Base-by-base conservation (phyloP, 1,140 invertebrate species). In the Cataglyphis hispanica region DNA sequence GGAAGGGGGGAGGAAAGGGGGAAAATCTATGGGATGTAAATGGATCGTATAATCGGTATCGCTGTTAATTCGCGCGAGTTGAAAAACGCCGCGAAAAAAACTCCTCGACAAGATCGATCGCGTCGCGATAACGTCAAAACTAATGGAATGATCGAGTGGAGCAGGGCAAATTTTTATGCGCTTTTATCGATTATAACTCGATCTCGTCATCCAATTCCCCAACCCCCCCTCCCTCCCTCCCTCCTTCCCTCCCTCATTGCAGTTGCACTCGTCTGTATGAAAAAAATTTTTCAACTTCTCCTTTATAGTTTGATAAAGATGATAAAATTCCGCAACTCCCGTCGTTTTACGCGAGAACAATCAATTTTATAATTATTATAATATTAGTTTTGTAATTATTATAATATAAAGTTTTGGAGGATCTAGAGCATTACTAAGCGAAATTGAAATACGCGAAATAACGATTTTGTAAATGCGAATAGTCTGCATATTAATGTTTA, bases 41-140 rank as follows among this genome's bases (percentile, higher is more conserved):
- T 86, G 78, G 83, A 86, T 90, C 87, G 85, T 89, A 90, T 89
- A 90, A 90, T 90, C 88, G 88, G 84, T 83, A 86, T 64, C 72
- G 87, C 84, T 67, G 87, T 89, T 89, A 86, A 89, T 88, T 89
- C 84, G 84, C 70, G 87, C 70, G 87, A 61, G 53, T 74, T 83
- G 60, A 84, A 74, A 77, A 84, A 77, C 72, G 60, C 74, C 60
- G 72, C 72, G 58, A 46, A 40, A 40, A 40, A 43, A 84, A 22
- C n/a, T 64, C 22, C n/a, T 46, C 69, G 53, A 22, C 74, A 84
- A 76, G 74, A 84, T 77, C 72, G 81, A 84, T 75, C 81, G 81
- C 69, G 46, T 84, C 37, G 7, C 58, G 81, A 84, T 84, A 77
- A 63, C 58, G 60, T 77, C 69, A 50, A 63, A 64, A 84, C 72